Evolutionary conservation across 2,888 invertebrate genomes (phyloP).

Genomic region (Altica lythri): DNA sequence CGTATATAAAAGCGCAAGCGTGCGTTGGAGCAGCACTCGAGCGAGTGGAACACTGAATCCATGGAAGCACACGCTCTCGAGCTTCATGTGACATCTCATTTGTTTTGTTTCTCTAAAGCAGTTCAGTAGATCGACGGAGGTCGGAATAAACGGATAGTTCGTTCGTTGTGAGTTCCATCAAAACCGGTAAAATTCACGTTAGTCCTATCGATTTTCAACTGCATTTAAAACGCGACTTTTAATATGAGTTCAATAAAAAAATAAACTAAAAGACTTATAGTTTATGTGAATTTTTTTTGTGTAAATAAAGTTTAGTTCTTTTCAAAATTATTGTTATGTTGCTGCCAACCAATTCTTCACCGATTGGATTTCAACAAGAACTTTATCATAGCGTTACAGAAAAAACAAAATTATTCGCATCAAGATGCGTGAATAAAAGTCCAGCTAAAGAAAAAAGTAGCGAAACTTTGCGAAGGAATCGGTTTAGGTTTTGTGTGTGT

Average conservation of each 20-base stretch:
- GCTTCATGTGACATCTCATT: constrained; percentile 20
- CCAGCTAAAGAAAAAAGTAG: constrained; percentile 42
- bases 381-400: constrained; percentile 50
- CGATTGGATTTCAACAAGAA: constrained; percentile 51
- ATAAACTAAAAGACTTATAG: too few relatives aligned
- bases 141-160: background rate
- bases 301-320: too few relatives aligned
- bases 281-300: constrained; percentile 2
- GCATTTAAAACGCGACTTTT: background rate
- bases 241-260: too few relatives aligned
- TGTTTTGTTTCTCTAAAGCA: constrained; percentile 22
- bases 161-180: background rate
- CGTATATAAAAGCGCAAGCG: too few relatives aligned
- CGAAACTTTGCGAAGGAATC: constrained; percentile 41
- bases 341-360: constrained; percentile 50
- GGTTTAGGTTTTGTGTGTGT: constrained; percentile 54
- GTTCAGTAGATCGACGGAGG: constrained; percentile 19
- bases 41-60: too few relatives aligned
- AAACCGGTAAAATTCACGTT: constrained; percentile 7
- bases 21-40: too few relatives aligned
- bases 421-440: constrained; percentile 47
- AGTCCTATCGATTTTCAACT: constrained; percentile 16
- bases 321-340: too few relatives aligned
- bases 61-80: background rate
- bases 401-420: constrained; percentile 52